Evolutionary conservation across 1,140 invertebrate species (phyloP).

Genomic region (Leptinotarsa texana): DNA sequence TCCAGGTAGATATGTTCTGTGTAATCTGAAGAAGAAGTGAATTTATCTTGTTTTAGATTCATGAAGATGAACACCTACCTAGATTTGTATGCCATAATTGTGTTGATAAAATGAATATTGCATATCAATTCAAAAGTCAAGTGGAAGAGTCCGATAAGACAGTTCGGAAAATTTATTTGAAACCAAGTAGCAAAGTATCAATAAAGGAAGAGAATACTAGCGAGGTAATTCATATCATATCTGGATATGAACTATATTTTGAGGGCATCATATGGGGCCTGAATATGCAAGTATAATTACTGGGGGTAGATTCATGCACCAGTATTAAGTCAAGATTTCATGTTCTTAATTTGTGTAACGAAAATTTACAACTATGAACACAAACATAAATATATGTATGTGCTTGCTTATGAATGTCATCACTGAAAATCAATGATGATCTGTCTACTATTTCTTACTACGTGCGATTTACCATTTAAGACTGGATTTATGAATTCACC

Average conservation of each 20-base stretch:
- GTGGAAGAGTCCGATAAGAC: conserved; percentile 1
- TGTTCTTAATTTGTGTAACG: no score
- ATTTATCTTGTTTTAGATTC: conserved; percentile 11
- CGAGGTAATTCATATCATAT: background rate
- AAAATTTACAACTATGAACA: no score
- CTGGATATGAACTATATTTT: background rate
- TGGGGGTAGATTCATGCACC: no score
- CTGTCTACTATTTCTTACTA: no score
- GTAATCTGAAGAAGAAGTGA: background rate
- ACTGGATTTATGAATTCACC: no score
- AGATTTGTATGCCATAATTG: conserved; percentile 14
- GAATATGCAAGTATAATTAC: no score
- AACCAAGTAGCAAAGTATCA: no score
- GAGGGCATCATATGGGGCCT: background rate
- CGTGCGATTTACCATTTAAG: no score
- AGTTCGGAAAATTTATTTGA: background rate
- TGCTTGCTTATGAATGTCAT: no score
- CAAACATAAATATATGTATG: no score
- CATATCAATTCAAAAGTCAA: background rate
- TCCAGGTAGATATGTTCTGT: background rate
- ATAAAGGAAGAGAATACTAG: background rate
- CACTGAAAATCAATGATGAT: no score
- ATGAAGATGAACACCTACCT: conserved; percentile 12
- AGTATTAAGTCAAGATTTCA: no score
- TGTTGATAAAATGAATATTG: conserved; percentile 10